Evolutionary conservation across 2,113 vertebrate genomes (phyloP), one percentile per base, ranked within the genome.

Genomic region (Mastomys natalensis): DNA sequence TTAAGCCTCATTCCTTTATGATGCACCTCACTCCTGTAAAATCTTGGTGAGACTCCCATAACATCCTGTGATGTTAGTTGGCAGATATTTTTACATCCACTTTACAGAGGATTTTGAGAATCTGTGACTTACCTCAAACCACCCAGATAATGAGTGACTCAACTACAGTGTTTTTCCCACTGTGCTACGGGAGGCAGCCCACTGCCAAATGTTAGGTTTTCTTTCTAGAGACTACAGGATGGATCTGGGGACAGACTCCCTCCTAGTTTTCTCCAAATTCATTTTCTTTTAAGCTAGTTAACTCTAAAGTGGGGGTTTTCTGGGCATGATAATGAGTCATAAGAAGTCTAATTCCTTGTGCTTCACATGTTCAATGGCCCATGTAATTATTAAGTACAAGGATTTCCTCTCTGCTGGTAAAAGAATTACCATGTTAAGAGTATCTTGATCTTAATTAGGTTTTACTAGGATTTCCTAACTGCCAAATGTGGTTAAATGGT

Each of bases 381-480:
- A 94, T 78, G 43, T 96, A 97, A 97, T 94, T 95, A n/a, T 31
- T 95, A 95, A 66, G 29, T 81, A 43, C 17, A 89, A 74, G 81
- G 34, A 51, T 82, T 93, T 97, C 70, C 88, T 95, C 68, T 97
- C 66, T 95, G 60, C 89, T 92, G 29, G 90, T 90, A 68, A 94
- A 22, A 92, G 86, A 96, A 92, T 97, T 90, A 94, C 55, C 91
- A 73, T 48, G 74, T 96, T 92, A 96, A 92, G 64, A 90, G 92
- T 82, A 64, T 82, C 70, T 96, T 91, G 48, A 86, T 96, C 80
- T 94, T 96, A 97, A 97, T 96, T 97, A 97, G 85, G 19, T 90
- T 95, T 89, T 92, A 92, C 80, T 76, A 95, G 91, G 24, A 31
- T n/a, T 90, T 82, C 74, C 92, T 95, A 89, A 95, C 68, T 68